Base-by-base conservation (phyloP, 2,888 invertebrate genomes). In the Choreutis nemorana region DNA sequence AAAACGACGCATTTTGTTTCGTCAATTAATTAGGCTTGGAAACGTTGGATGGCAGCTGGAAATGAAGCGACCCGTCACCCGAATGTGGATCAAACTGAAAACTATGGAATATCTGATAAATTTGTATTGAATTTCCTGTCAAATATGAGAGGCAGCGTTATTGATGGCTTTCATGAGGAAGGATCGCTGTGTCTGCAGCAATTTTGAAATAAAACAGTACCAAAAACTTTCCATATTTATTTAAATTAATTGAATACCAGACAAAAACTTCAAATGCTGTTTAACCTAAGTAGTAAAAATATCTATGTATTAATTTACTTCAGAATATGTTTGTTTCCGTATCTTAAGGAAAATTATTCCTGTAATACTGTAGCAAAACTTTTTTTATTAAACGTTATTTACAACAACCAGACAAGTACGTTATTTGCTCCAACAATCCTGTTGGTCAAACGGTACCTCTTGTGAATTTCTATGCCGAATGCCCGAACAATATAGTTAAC, bases 61-160 rank as follows among this genome's bases (percentile, higher is more conserved):
- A 44, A 40, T 48, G 46, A 52, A 53, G 52, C 42, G 41, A 45
- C 44, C 44, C 40, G 42, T 47, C 50, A 45, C 44, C 46, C 37
- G 42, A 45, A 34, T 39, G 33, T n/a, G 43, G 35, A 39, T 48
- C 42, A 35, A 37, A 49, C 42, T 45, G 54, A 45, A 55, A 68
- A 65, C 62, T 64, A 66, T 61, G 53, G 53, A 62, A 58, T 50
- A 47, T 55, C 51, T 65, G 58, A 66, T 63, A 57, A 63, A 66
- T 60, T 71, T 70, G 71, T 66, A 72, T 72, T 68, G 62, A 72
- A 71, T 72, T 70, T 70, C 61, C 61, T 59, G 48, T 57, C 53
- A 61, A 62, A 67, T 70, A 64, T 68, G 64, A 62, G 58, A 55
- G 49, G 45, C 52, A 47, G 50, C 50, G 58, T 67, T 67, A 72